Conservation (phyloP, 2,888 invertebrate species). For the Phragmatobia fuliginosa region DNA sequence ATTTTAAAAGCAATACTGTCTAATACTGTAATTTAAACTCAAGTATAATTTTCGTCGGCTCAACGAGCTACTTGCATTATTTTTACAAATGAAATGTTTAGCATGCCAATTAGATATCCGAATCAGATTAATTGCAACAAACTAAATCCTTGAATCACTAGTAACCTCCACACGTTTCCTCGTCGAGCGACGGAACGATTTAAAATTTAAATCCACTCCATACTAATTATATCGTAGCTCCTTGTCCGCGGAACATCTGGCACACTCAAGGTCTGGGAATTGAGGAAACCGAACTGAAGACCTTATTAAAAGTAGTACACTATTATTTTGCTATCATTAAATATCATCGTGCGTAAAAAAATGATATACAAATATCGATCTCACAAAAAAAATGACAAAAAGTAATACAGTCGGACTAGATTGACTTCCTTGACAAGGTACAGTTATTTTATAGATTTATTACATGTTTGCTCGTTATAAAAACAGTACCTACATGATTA, state of each 20-base stretch:
- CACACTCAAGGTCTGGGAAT: conserved; percentile 77
- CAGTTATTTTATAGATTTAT: conserved; percentile 69
- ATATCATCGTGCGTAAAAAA: conserved; percentile 67
- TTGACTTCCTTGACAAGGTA: conserved; percentile 70
- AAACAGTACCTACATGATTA: conserved; percentile 31
- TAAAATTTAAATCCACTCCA: conserved; percentile 56
- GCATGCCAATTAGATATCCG: conserved; percentile 24
- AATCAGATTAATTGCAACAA: conserved; percentile 38
- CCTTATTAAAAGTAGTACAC: conserved; percentile 65
- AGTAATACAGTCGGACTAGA: conserved; percentile 66
- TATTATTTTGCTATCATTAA: conserved; percentile 76
- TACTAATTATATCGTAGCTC: conserved; percentile 61
- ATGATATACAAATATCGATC: conserved; percentile 60
- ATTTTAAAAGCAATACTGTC: background rate
- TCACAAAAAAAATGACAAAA: conserved; percentile 60
- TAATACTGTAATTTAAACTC: background rate
- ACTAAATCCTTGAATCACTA: conserved; percentile 50
- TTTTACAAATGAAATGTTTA: background rate
- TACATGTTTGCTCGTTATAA: conserved; percentile 48
- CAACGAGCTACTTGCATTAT: background rate
- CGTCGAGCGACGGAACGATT: conserved; percentile 36
- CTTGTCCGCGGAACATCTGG: conserved; percentile 72
- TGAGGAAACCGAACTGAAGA: conserved; percentile 73
- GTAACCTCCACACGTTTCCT: conserved; percentile 57
- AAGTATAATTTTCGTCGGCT: background rate